Conservation (phyloP, 2,888 invertebrate species). For the Plebejus argus region DNA sequence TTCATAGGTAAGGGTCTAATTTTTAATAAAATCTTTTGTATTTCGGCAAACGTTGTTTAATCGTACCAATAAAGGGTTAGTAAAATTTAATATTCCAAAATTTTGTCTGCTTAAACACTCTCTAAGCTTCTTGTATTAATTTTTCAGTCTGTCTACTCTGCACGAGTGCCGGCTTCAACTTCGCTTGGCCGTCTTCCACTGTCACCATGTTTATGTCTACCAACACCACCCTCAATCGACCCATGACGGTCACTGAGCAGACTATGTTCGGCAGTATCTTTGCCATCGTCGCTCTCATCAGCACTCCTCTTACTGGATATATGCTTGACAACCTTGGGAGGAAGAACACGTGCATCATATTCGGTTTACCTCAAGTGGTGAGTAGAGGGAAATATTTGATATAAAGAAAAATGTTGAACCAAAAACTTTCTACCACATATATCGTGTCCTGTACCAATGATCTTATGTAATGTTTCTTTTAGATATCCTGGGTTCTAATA, state of each 20-base stretch:
- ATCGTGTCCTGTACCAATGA: too few species aligned
- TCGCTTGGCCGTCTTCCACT: constrained; percentile 63
- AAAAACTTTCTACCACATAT: too few species aligned
- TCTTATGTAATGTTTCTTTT: constrained; percentile 28
- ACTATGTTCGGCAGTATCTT: constrained; percentile 53
- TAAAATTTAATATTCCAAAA: too few species aligned
- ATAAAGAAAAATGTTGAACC: too few species aligned
- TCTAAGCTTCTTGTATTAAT: background rate
- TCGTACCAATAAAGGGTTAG: too few species aligned
- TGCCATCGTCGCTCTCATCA: constrained; percentile 49
- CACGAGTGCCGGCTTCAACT: constrained; percentile 49
- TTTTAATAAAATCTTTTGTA: background rate
- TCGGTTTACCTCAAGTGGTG: constrained; percentile 43
- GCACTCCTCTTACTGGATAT: constrained; percentile 49
- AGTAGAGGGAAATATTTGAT: too few species aligned
- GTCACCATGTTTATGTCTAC: constrained; percentile 54
- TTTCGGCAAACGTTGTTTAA: background rate
- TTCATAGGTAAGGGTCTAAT: background rate
- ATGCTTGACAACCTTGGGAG: constrained; percentile 53
- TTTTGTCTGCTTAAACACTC: too few species aligned
- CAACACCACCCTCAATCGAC: constrained; percentile 50
- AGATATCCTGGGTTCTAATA: constrained; percentile 62
- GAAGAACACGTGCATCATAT: constrained; percentile 47
- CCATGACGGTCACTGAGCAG: constrained; percentile 50
- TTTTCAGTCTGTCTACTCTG: constrained; percentile 1